Conservation (phyloP, 2,113 vertebrate species). For the Urocitellus parryii region DNA sequence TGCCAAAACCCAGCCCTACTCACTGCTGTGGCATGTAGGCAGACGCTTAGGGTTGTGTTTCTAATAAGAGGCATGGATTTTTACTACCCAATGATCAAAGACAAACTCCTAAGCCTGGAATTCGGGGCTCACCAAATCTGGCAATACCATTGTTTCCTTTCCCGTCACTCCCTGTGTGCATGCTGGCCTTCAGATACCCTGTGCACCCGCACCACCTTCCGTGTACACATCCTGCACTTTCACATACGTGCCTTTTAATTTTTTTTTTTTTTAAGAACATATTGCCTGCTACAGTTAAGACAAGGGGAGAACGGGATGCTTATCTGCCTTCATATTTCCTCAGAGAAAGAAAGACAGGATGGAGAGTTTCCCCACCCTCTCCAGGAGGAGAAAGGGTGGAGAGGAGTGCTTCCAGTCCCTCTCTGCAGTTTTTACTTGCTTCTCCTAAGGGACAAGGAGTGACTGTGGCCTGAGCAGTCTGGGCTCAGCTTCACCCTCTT, state of each 20-base stretch:
- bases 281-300: not conserved
- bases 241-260: not conserved
- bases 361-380: not conserved
- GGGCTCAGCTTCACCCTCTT: rapidly evolving
- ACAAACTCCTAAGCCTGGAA: slow-evolving; percentile 55
- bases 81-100: slow-evolving; percentile 68
- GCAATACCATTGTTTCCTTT: not conserved
- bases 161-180: not conserved
- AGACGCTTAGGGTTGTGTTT: slow-evolving; percentile 53
- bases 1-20: not conserved
- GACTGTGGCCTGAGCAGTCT: rapidly evolving
- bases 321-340: not conserved
- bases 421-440: not conserved
- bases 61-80: slow-evolving; percentile 63
- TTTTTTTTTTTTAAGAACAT: not conserved
- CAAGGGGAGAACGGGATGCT: not conserved
- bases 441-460: not conserved
- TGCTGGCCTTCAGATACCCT: rapidly evolving
- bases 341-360: not conserved
- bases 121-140: slow-evolving; percentile 50
- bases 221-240: not conserved
- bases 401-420: not conserved
- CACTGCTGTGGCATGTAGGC: not conserved
- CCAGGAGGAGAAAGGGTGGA: not conserved
- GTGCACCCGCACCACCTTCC: not conserved